Evolutionary conservation across 2,113 vertebrate species (phyloP).

Genomic region (Coptodon rendalli): DNA sequence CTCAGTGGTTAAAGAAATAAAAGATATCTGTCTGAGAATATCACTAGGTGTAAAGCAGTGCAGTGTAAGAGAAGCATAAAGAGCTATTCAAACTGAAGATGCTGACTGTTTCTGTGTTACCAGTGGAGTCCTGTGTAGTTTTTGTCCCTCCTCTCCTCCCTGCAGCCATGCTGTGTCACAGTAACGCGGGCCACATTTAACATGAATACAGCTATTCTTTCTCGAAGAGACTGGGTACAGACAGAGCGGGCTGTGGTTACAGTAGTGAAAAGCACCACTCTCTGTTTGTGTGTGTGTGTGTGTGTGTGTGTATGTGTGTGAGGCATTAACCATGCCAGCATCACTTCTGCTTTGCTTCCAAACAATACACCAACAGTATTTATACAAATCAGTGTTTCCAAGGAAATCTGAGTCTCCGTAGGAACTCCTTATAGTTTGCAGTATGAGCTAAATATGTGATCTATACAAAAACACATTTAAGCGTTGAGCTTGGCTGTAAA

Average conservation of each 20-base stretch:
- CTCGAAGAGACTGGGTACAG: background rate
- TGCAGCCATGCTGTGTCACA: slow-evolving; percentile 13
- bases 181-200: background rate
- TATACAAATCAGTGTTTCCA: background rate
- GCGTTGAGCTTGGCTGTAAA: background rate
- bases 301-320: background rate
- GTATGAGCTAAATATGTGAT: background rate
- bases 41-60: background rate
- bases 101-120: slow-evolving; percentile 1
- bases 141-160: background rate
- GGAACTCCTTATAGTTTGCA: background rate
- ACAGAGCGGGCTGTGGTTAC: background rate
- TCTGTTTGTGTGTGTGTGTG: background rate
- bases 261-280: background rate
- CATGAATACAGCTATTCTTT: slow-evolving; percentile 40
- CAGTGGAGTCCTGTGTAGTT: background rate
- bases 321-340: background rate
- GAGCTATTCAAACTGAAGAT: background rate
- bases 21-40: background rate
- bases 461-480: background rate
- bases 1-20: background rate
- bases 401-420: background rate
- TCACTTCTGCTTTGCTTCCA: background rate
- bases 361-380: background rate
- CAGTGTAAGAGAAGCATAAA: background rate